Conservation (phyloP, 2,113 vertebrate species). For the Gopherus flavomarginatus region DNA sequence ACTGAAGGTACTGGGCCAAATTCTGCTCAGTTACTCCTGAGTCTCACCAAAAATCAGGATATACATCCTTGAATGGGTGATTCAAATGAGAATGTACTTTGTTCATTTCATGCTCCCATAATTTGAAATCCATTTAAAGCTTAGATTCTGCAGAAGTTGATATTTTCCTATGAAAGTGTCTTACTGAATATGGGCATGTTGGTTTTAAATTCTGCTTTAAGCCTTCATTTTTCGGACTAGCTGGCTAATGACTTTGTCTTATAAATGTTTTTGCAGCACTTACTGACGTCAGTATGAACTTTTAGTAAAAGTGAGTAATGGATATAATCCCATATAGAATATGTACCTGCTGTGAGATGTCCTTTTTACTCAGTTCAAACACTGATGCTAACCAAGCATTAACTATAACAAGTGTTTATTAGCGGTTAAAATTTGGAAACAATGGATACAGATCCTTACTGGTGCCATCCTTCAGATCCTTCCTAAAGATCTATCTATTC, state of each 20-base stretch:
- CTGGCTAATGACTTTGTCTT: background rate
- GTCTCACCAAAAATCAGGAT: background rate
- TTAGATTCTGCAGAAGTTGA: background rate
- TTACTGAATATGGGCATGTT: background rate
- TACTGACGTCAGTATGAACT: background rate
- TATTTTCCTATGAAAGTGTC: background rate
- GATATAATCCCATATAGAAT: background rate
- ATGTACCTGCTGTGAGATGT: background rate
- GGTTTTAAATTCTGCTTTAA: background rate
- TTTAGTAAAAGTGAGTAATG: background rate
- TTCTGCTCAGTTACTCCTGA: background rate
- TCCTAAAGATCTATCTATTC: accelerated
- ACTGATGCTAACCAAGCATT: background rate
- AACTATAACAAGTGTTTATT: background rate
- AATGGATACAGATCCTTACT: background rate
- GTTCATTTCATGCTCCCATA: background rate
- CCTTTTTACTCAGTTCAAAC: background rate
- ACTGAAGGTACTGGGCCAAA: background rate
- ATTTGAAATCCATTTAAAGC: background rate
- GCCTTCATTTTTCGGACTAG: background rate
- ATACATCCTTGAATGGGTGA: background rate
- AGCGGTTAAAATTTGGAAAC: background rate
- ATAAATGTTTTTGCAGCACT: background rate
- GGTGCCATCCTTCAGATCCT: background rate
- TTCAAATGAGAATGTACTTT: background rate